These are phyloP conservation scores for Haemorhous mexicanus DNA, from an alignment of 2,113 vertebrate genomes.

Conservation along the genomic window DNA sequence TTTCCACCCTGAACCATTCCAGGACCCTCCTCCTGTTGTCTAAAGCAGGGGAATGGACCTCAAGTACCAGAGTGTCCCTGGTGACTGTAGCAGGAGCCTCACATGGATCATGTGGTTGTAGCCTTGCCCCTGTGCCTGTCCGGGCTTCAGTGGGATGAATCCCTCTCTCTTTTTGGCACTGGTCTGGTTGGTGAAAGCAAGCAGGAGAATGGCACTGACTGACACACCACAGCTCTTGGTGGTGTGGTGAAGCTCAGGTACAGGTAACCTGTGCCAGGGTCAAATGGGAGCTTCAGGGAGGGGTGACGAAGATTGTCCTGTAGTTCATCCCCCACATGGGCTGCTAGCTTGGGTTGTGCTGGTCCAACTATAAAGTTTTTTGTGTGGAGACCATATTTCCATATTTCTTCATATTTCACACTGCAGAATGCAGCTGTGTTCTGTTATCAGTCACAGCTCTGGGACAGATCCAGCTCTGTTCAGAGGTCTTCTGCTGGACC, in stretches of 20 bases:
- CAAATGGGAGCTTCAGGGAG: neutral
- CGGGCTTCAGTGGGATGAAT: neutral
- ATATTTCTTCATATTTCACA: neutral
- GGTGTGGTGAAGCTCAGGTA: neutral
- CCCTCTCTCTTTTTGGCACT: neutral
- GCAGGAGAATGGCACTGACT: neutral
- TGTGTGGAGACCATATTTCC: neutral
- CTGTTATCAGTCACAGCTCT: neutral
- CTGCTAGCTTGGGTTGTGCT: neutral
- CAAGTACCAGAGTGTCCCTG: neutral
- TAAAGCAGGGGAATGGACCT: neutral
- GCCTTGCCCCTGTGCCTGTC: rapidly evolving
- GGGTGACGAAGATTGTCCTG: neutral
- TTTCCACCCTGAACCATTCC: neutral
- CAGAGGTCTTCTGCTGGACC: neutral
- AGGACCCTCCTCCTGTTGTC: too few relatives aligned
- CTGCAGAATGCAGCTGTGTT: neutral
- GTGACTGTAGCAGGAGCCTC: neutral
- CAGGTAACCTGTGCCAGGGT: neutral
- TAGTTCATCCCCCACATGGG: neutral
- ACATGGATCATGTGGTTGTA: rapidly evolving
- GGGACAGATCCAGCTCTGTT: neutral
- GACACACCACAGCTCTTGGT: neutral
- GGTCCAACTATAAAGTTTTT: neutral
- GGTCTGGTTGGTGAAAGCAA: neutral